A percentile compares a stretch with the other conserved stretches of the same genome.
These are phyloP conservation scores for Trididemnum clinides DNA, from an alignment of 23 tunicate genomes.

Conservation along the genomic window DNA sequence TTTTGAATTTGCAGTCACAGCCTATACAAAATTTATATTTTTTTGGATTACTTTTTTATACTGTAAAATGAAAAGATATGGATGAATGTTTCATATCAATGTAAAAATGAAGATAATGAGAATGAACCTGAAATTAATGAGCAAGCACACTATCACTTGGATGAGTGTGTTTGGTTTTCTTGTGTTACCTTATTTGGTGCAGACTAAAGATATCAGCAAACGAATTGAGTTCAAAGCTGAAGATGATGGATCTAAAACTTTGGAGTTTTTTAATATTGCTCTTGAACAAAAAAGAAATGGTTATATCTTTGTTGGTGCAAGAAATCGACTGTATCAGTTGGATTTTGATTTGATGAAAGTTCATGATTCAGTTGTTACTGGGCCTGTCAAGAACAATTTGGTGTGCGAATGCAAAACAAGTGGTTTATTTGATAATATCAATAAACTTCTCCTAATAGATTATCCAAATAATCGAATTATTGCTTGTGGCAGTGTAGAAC, in stretches of 20 bases:
- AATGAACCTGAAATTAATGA: too few species aligned
- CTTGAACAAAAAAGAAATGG: conserved; percentile 43
- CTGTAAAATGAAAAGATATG: too few species aligned
- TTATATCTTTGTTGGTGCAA: conserved; percentile 57
- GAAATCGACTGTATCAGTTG: conserved; percentile 66
- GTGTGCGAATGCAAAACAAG: conserved; percentile 26
- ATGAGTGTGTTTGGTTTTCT: too few species aligned
- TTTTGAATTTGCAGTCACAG: too few species aligned
- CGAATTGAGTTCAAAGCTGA: conserved; percentile 7
- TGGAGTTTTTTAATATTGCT: conserved; percentile 51
- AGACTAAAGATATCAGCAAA: background rate
- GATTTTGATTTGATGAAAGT: background rate
- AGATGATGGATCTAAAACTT: background rate
- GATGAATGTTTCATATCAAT: too few species aligned
- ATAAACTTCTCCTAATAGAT: conserved; percentile 20
- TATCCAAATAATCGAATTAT: background rate
- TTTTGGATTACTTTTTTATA: too few species aligned
- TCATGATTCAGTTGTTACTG: conserved; percentile 22
- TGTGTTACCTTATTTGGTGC: too few species aligned
- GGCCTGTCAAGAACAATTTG: conserved; percentile 43
- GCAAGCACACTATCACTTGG: too few species aligned
- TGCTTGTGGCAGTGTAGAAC: conserved; percentile 20
- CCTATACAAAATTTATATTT: too few species aligned
- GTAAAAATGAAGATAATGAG: too few species aligned
- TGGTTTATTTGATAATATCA: background rate